phyloP scores from a whole-genome alignment of 2,797 vertebrate species.

The Glyptemys insculpta region DNA sequence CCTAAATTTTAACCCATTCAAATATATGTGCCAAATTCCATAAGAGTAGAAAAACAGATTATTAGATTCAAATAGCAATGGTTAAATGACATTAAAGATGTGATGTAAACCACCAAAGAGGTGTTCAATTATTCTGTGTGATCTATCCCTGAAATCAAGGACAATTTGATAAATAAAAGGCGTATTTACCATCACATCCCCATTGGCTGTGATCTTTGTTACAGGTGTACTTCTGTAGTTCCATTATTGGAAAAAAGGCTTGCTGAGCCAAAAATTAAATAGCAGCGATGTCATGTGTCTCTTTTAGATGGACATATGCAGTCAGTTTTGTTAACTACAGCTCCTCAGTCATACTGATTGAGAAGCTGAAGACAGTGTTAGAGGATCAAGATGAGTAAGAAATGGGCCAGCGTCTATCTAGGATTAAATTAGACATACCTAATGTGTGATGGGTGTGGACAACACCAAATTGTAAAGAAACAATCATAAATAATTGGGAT shows the following conservation, averaged over 20 bases:
- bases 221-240: not conserved
- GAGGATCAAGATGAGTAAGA: not conserved
- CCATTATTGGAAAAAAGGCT: not conserved
- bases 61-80: not conserved
- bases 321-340: not conserved
- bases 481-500: not conserved
- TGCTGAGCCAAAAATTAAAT: not conserved
- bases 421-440: not conserved
- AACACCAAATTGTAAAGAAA: not conserved
- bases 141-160: not conserved
- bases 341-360: accelerated
- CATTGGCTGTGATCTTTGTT: not conserved
- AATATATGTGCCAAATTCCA: not conserved
- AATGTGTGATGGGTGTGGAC: not conserved
- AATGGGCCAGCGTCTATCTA: not conserved
- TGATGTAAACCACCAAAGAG: not conserved
- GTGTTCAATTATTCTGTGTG: not conserved
- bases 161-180: constrained; percentile 3
- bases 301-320: not conserved
- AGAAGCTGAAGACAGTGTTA: not conserved
- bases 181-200: not conserved
- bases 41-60: not conserved
- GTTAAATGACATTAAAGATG: not conserved
- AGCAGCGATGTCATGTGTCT: not conserved
- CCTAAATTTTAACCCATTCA: not conserved